Conservation (phyloP, 1,140 invertebrate species). For the Saccostrea echinata region DNA sequence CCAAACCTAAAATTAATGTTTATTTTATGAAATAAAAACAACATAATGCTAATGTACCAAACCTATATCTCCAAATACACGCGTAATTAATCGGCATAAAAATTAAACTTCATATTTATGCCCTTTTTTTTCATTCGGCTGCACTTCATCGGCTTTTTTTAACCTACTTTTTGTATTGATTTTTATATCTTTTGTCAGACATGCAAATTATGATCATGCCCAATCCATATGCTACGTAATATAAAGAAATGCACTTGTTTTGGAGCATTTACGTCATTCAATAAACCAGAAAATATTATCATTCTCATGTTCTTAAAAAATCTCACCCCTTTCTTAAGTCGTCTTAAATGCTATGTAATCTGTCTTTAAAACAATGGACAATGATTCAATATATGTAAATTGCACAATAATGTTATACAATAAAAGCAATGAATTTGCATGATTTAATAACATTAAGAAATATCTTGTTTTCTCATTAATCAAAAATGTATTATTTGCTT, state of each 20-base stretch:
- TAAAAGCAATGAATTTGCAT: not conserved
- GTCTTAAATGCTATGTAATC: not conserved
- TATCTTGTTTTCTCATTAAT: not conserved
- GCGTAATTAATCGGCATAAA: too few relatives aligned
- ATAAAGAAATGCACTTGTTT: not conserved
- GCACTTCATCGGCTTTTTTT: too few relatives aligned
- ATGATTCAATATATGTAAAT: not conserved
- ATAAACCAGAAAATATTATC: not conserved
- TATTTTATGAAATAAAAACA: too few relatives aligned
- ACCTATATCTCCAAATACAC: too few relatives aligned
- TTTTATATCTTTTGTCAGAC: not conserved
- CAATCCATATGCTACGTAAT: not conserved
- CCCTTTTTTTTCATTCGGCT: too few relatives aligned
- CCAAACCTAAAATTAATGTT: too few relatives aligned
- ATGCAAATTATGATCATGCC: not conserved
- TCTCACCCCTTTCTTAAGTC: not conserved
- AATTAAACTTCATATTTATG: too few relatives aligned
- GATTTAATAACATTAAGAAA: not conserved
- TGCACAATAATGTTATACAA: not conserved
- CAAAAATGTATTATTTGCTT: not conserved
- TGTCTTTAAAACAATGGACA: slow-evolving; percentile 7
- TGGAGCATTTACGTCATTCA: not conserved
- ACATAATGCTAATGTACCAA: too few relatives aligned
- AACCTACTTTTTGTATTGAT: not conserved
- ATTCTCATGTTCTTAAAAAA: not conserved